Conservation (phyloP, 2,888 invertebrate genomes). For the Athripsodes cinereus region DNA sequence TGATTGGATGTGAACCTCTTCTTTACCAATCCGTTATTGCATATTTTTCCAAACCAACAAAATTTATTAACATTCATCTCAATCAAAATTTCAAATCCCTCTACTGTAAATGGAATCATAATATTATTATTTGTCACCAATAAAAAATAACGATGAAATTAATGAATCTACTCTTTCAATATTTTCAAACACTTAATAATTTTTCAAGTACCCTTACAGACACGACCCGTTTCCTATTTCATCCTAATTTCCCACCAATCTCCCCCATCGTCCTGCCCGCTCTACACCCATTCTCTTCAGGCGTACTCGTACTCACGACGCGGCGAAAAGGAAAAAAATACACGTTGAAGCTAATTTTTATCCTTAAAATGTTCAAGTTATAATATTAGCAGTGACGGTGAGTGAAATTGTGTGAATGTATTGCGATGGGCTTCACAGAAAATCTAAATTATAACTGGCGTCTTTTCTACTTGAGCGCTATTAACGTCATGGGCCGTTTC, state of each 20-base stretch:
- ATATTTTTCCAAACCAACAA: too few species aligned
- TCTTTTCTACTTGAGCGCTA: too few species aligned
- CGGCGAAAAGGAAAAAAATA: conserved; percentile 25
- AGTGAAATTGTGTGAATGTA: too few species aligned
- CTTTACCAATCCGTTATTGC: too few species aligned
- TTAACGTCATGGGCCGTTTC: too few species aligned
- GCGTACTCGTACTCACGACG: conserved; percentile 19
- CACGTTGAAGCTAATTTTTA: conserved; percentile 25
- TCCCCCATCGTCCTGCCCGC: background rate
- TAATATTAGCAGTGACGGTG: conserved; percentile 19
- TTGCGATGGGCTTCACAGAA: background rate
- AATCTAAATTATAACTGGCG: background rate
- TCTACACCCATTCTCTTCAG: conserved; percentile 11
- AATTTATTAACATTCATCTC: too few species aligned
- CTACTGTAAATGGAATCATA: too few species aligned
- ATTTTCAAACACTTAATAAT: conserved; percentile 6
- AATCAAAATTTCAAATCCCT: too few species aligned
- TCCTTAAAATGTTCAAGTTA: conserved; percentile 25
- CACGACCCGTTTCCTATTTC: conserved; percentile 4
- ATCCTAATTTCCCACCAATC: background rate
- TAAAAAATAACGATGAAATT: too few species aligned
- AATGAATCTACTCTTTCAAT: background rate
- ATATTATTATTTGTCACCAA: too few species aligned
- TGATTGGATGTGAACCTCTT: too few species aligned
- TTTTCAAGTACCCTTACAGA: conserved; percentile 11